Evolutionary conservation across 2,888 invertebrate genomes (phyloP), one percentile per base, ranked within the genome.

Genomic region (Melikaiella ostensackeni): DNA sequence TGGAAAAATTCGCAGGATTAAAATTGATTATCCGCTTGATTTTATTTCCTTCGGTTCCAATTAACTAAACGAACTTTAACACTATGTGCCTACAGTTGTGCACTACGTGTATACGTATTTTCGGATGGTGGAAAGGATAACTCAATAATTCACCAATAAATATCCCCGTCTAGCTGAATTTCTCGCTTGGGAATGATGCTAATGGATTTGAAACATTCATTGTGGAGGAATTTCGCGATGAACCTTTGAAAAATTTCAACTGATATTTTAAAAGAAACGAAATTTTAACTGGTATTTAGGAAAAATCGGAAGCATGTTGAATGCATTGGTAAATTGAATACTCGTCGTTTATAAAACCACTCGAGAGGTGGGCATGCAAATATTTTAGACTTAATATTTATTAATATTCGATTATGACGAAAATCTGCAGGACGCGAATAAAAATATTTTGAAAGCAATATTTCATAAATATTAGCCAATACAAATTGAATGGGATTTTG

Each of bases 181-280:
- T 64, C 42, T n/a, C 70, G 33, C 70, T 30, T 70, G 70, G 50
- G 70, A 70, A 30, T 30, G 33, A 46, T 30, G 50, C 70, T 70
- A 70, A 70, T 70, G 70, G 50, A 50, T 70, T 70, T 55, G 30
- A 70, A 70, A 70, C 50, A 50, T 70, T 70, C 33, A 46, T 33
- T n/a, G 33, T 13, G n/a, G 30, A 27, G 7, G 50, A 33, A 33
- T 50, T 70, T 70, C 50, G 13, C 30, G n/a, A 30, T 30, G 30
- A 50, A n/a, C n/a, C 30, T 70, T 50, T n/a, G 13, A 57, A 59
- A 59, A 24, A 16, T 27, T 16, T 27, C 11, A 27, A 27, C 16
- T 59, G 21, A 9, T 27, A 9, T 9, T 55, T n/a, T n/a, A n/a
- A n/a, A n/a, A n/a, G n/a, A n/a, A n/a, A n/a, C n/a, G n/a, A n/a